Percentiles rank a stretch among this genome's conserved stretches.
Conservation (phyloP, 2,797 vertebrate species). For the Dallia pectoralis region DNA sequence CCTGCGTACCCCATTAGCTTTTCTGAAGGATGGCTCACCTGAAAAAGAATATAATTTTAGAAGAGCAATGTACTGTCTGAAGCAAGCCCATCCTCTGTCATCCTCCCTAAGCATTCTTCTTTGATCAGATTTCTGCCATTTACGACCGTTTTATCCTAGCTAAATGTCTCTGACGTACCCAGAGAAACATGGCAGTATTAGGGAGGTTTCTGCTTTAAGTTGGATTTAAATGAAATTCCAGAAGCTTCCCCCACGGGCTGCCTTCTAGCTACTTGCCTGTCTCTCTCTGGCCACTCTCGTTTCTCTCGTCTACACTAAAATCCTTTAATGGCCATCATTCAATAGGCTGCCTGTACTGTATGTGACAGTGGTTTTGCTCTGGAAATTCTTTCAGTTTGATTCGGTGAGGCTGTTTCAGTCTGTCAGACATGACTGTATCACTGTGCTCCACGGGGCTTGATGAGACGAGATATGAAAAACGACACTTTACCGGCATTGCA, state of each 20-base stretch:
- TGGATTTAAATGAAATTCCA: slow-evolving; percentile 71
- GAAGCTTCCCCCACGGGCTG: slow-evolving; percentile 21
- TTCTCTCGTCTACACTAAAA: slow-evolving; percentile 61
- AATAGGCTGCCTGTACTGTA: slow-evolving; percentile 47
- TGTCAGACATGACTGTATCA: slow-evolving; percentile 66
- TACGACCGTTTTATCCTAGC: slow-evolving; percentile 42
- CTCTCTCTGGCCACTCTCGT: slow-evolving; percentile 32
- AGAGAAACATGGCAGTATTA: slow-evolving; percentile 60
- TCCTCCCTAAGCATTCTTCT: slow-evolving; percentile 47
- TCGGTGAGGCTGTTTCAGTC: slow-evolving; percentile 65
- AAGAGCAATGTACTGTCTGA: not conserved
- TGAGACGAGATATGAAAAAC: slow-evolving; percentile 44
- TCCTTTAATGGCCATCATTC: slow-evolving; percentile 23
- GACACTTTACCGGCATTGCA: slow-evolving; percentile 44
- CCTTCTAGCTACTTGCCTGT: slow-evolving; percentile 15
- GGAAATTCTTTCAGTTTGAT: slow-evolving; percentile 66
- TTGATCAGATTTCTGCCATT: slow-evolving; percentile 35
- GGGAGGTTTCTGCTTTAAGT: slow-evolving; percentile 59
- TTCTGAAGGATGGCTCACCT: not conserved
- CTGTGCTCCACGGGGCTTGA: slow-evolving; percentile 45
- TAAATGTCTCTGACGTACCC: slow-evolving; percentile 52
- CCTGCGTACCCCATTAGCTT: not conserved
- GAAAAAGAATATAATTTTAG: not conserved
- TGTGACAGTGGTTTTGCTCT: slow-evolving; percentile 59
- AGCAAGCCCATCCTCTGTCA: slow-evolving; percentile 14